Evolutionary conservation across 2,888 invertebrate species (phyloP), one percentile per base, ranked within the genome.

Genomic region (Alentia gelatinosa): DNA sequence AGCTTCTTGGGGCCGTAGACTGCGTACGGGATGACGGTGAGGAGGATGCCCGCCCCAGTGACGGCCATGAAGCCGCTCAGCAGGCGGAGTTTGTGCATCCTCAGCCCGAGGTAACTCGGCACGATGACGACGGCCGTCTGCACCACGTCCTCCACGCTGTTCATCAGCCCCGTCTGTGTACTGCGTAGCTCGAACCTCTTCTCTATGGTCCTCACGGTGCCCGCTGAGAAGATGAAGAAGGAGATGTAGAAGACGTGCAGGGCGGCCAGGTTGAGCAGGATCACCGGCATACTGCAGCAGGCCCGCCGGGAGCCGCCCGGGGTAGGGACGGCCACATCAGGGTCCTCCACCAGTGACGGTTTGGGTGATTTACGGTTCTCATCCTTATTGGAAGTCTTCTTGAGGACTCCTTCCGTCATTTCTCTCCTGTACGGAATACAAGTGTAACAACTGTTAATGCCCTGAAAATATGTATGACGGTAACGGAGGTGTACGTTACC

Each of bases 181-280:
- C 93, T 93, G 79, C 89, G 33, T 89, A 93, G 90, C 7, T 92
- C 91, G 90, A 93, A 93, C 15, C 92, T 79, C 63, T 91, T 89
- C 90, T 93, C 93, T 15, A 93, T 39, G n/a, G 93, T 93, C 26
- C 93, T 75, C 83, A 93, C 75, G 23, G 91, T 90, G 5, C 91
- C 93, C n/a, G 68, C 68, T 26, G 68, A 12, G 30, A 68, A 68
- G 56, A 37, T 37, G 63, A 89, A 89, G 56, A 56, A 37, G 15
- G 56, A 30, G n/a, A 89, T 89, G 56, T 89, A 56, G 89, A 50
- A 89, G 35, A 89, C 37, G n/a, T 56, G 33, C 1, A 89, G 47
- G 63, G 35, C 1, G 33, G 89, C 30, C 56, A 89, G 35, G 89
- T 56, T 50, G 15, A 63, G 35, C n/a, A 56, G 23, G 63, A 89